Base-by-base conservation (phyloP, 2,797 vertebrate species). In the Thalassophryne amazonica region DNA sequence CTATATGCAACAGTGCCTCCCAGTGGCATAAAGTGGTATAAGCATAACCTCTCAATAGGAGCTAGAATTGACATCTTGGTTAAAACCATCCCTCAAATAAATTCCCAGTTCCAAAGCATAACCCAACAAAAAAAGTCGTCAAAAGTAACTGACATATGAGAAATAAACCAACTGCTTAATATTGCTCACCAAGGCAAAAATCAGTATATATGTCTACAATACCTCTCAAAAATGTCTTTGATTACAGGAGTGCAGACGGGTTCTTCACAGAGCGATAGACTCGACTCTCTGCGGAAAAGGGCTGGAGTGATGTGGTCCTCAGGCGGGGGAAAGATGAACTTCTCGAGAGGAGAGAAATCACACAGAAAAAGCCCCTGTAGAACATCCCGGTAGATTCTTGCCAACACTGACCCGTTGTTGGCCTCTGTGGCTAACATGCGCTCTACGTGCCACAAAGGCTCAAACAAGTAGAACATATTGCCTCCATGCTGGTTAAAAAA, bases 401-500 rank as follows among this genome's bases (percentile, higher is more conserved):
- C 90, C 0, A 93, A 88, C 33, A 87, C 90, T 0, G 92, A 91
- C 0, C 90, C 90, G 0, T 90, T 95, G 62, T 92, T 92, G 0
- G 87, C 86, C 0, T 93, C 92, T 0, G 83, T 36, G 19, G 91
- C 85, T 0, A 96, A 84, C 0, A 89, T 90, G 64, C 92, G 92
- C 74, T 97, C 95, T 0, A 97, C 91, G 2, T 99, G 97, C 96
- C 96, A 99, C 70, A 99, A 83, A 0, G 97, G 97, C 76, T 99
- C 97, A 0, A 93, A 99, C 86, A 98, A 91, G 86, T 98, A 99
- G 86, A 98, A 98, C 84, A 98, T 94, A 60, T 92, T 92, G 14
- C 86, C 88, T 11, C 92, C 90, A 13, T 98, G 95, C 81, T 98
- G 96, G 89, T 99, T 98, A 85, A 99, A 99, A 78, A 99, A 96